phyloP scores from a whole-genome alignment of 92 coral and sea anemone species.

The Desmophyllum pertusum region DNA sequence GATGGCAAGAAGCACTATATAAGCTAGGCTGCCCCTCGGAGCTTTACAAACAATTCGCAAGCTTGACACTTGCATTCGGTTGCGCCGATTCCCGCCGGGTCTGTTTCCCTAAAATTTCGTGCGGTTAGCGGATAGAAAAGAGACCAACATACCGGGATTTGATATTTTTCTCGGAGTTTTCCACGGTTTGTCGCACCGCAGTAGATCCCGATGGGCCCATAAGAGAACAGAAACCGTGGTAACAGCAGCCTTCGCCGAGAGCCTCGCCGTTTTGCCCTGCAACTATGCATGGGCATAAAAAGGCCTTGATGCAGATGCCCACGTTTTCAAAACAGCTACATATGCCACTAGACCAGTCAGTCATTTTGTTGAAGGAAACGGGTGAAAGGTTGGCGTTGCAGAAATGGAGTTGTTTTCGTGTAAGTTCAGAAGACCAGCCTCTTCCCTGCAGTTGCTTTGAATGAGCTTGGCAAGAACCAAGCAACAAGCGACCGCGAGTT shows the following conservation, averaged over 20 bases:
- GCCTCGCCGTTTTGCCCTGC: slow-evolving; percentile 72
- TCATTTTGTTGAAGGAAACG: slow-evolving; percentile 30
- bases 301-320: slow-evolving; percentile 52
- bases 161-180: slow-evolving; percentile 61
- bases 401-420: not conserved
- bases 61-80: no score
- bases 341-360: slow-evolving; percentile 69
- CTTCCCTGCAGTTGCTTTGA: not conserved
- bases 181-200: slow-evolving; percentile 68
- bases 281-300: slow-evolving; percentile 64
- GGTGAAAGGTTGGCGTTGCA: no score
- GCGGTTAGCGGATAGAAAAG: not conserved
- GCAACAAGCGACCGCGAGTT: not conserved
- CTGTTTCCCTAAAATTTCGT: not conserved
- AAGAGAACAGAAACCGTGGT: slow-evolving; percentile 59
- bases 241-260: slow-evolving; percentile 60
- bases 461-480: no score
- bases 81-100: no score
- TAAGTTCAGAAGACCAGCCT: not conserved
- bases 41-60: no score
- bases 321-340: slow-evolving; percentile 69
- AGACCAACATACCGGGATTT: slow-evolving; percentile 48
- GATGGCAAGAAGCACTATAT: no score
- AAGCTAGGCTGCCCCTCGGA: no score
- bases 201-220: slow-evolving; percentile 67